Base-by-base conservation (phyloP, 2,888 invertebrate genomes). In the Microctonus aethiopoides region DNA sequence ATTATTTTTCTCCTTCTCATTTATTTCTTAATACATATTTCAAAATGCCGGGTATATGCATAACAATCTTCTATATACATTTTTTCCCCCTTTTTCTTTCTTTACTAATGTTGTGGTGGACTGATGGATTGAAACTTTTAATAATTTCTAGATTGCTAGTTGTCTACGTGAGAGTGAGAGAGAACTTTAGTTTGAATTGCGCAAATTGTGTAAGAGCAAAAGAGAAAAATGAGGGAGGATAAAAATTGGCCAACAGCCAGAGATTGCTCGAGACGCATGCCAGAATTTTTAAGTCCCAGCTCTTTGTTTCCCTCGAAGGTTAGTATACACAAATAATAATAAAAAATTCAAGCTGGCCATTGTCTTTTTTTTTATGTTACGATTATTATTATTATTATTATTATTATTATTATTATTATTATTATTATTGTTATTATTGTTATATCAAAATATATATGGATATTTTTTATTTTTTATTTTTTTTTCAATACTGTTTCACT, bases 201-300 rank as follows among this genome's bases (percentile, higher is more conserved):
- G 26, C 29, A 20, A 32, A 63, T 46, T 26, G 41, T 63, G n/a
- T 32, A 34, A 34, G 7, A 52, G 54, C 39, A 34, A 52, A 52
- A 36, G 62, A 24, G 51, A 22, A 24, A 32, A 20, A 34, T 6
- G 46, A 56, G 24, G 36, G 2, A 65, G 20, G 1, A 36, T 6
- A 46, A 59, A 51, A 52, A 68, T 63, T 71, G 69, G 69, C 64
- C 34, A 46, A 52, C 16, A 51, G 64, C 69, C 69, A 69, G 29
- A 57, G 41, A 69, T 64, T 59, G 51, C 57, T 63, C n/a, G 34
- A 52, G 57, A 69, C 64, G 64, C 59, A 69, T 64, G 64, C 69
- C 69, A 69, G 64, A 69, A 64, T 69, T 46, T 46, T 69, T 57
- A 62, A 71, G 64, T 63, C 61, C 67, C 22, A 57, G 16, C 41